Base-by-base conservation (phyloP, 2,113 vertebrate genomes). In the Garra rufa region DNA sequence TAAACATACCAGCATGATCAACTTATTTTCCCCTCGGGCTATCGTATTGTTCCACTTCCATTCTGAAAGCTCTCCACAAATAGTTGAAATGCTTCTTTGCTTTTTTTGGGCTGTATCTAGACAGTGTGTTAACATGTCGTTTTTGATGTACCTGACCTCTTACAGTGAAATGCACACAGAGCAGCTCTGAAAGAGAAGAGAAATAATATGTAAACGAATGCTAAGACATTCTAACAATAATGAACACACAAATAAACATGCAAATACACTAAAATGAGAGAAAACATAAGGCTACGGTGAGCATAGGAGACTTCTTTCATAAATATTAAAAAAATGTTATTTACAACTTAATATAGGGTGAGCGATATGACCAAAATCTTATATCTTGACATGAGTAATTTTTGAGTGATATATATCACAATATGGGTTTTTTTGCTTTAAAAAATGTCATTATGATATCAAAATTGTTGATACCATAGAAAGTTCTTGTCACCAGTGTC, bases 1-100 rank as follows among this genome's bases (percentile, higher is more conserved):
- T 95, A 95, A 95, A 94, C 94, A 95, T 94, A 94, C 93, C 94
- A 95, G 92, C 92, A 87, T 91, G 93, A 94, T 95, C 92, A n/a
- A 92, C 92, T 93, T 93, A 76, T 92, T 92, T 88, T 81, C 91
- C 92, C 93, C 89, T 69, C 38, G 87, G 92, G 93, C 91, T 80
- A 88, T 89, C 77, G 83, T 89, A 93, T 93, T 94, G 93, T 94
- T 94, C 85, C 88, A 87, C 87, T 76, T 89, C 91, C 90, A 90
- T 89, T 94, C 87, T 91, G 89, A 94, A 94, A 93, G 92, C 93
- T 92, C 90, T 91, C 87, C 65, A 82, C 89, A 91, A 93, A 92
- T 92, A 92, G 90, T 89, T 94, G 88, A 94, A 92, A 94, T 91
- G 89, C 89, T 93, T 90, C 89, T 90, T 91, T 88, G 87, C 91